Conservation (phyloP, 1,140 invertebrate genomes). For the Brachionus rotundiformis region DNA sequence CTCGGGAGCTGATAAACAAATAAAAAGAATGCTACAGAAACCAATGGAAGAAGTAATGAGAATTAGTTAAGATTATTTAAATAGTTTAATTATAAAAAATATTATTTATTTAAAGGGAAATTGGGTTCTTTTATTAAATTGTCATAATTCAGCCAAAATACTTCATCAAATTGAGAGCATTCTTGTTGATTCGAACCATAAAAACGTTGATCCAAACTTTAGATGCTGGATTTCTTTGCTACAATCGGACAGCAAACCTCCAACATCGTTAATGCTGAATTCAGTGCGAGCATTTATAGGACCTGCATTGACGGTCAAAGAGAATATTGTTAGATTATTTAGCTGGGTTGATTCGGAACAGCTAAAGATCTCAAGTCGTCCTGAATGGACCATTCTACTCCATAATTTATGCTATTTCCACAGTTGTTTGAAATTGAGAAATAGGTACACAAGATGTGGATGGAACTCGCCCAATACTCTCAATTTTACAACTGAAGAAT, state of each 20-base stretch:
- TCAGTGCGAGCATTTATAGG: conserved; percentile 52
- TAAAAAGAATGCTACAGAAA: conserved; percentile 55
- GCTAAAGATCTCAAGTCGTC: conserved; percentile 57
- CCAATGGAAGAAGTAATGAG: conserved; percentile 42
- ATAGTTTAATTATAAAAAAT: neutral
- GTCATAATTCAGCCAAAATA: conserved; percentile 60
- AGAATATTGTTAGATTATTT: conserved; percentile 60
- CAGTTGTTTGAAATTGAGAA: conserved; percentile 59
- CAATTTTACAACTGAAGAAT: conserved; percentile 57
- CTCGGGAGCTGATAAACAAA: conserved; percentile 56
- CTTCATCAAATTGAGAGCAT: conserved; percentile 58
- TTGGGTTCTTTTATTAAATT: conserved; percentile 62
- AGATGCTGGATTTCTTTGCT: conserved; percentile 61
- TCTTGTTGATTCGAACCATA: conserved; percentile 55
- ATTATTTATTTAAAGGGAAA: conserved; percentile 55
- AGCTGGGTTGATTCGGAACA: conserved; percentile 60
- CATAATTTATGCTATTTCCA: conserved; percentile 64
- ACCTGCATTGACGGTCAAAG: conserved; percentile 60
- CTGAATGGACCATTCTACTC: conserved; percentile 61
- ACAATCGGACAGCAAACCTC: conserved; percentile 55
- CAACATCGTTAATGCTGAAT: conserved; percentile 52
- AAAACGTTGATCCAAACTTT: conserved; percentile 58
- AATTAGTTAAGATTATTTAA: too few relatives aligned
- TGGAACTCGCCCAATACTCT: conserved; percentile 59
- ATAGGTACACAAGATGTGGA: conserved; percentile 59